phyloP scores from a whole-genome alignment of 2,797 vertebrate species.

The Takifugu rubripes region DNA sequence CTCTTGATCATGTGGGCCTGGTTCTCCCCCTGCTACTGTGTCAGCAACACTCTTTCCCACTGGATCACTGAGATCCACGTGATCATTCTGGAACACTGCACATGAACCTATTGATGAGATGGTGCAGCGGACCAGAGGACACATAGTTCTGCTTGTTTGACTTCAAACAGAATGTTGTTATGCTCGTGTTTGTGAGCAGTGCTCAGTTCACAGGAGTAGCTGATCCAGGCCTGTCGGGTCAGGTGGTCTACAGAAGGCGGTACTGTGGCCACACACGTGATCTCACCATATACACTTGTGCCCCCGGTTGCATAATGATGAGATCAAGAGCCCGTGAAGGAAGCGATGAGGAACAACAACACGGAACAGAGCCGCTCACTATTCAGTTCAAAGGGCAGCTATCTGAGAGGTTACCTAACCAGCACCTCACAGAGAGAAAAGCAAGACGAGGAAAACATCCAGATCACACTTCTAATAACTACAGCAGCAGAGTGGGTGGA shows the following conservation, averaged over 20 bases:
- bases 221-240: no score
- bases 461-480: not conserved
- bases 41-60: no score
- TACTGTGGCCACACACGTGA: conserved; percentile 1
- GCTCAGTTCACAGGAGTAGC: no score
- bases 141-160: not conserved
- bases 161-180: not conserved
- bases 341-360: not conserved
- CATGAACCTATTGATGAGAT: no score
- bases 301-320: conserved; percentile 4
- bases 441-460: not conserved
- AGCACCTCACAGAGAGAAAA: not conserved
- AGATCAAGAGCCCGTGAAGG: not conserved
- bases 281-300: not conserved
- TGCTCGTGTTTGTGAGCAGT: not conserved
- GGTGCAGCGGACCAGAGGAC: not conserved
- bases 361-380: not conserved
- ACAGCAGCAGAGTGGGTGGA: no score
- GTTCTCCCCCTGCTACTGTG: no score
- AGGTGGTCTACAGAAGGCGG: conserved; percentile 16
- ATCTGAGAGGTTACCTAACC: conserved; percentile 3
- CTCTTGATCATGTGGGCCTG: no score
- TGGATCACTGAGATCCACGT: no score
- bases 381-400: conserved; percentile 17
- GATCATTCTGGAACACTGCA: no score